Conservation (phyloP, 2,888 invertebrate species). For the Magallana nippona region DNA sequence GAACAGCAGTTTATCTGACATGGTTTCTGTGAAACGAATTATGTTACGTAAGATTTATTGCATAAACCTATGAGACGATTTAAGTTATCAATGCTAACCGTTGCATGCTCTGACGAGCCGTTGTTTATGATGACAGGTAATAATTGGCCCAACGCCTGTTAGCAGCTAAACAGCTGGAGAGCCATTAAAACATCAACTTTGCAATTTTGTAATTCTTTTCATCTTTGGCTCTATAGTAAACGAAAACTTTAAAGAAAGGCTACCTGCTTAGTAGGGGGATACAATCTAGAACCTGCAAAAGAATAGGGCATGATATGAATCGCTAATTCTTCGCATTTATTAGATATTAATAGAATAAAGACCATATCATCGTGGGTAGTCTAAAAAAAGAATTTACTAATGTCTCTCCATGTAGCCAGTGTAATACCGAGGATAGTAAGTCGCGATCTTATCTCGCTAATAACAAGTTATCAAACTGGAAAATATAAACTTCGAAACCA, state of each 20-base stretch:
- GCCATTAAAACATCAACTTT: not conserved
- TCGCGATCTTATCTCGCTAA: not conserved
- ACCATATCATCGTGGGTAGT: not conserved
- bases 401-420: not conserved
- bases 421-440: not conserved
- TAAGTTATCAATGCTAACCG: not conserved
- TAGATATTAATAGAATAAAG: not conserved
- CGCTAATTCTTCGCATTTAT: constrained; percentile 6
- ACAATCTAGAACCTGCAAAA: not conserved
- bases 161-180: not conserved
- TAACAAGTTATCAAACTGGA: not conserved
- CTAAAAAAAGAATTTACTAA: not conserved
- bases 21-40: no score
- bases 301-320: not conserved
- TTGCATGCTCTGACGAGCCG: not conserved
- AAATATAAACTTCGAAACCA: not conserved
- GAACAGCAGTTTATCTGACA: no score
- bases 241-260: not conserved
- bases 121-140: constrained; percentile 26
- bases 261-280: not conserved
- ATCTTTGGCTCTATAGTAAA: not conserved
- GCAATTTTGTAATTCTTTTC: not conserved
- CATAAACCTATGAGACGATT: not conserved
- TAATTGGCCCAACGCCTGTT: not conserved
- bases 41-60: not conserved